Evolutionary conservation across 2,113 vertebrate species (phyloP), one percentile per base, ranked within the genome.

Genomic region (Mus pahari): DNA sequence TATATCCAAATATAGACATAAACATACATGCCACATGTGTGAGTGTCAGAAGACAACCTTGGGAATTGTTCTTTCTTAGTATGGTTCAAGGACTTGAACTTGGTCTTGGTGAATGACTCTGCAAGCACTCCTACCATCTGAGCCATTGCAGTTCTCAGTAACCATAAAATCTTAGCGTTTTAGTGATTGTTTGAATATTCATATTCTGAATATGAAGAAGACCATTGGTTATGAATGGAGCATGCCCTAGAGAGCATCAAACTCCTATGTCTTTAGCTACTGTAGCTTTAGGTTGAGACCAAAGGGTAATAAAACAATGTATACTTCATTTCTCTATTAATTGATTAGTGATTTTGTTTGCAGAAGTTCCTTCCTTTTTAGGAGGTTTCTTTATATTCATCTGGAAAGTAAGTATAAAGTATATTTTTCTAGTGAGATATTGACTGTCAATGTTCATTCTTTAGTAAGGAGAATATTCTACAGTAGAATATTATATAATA

Each of bases 341-440:
- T 91, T 94, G 94, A 97, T 95, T 93, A 94, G 26, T 19, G 70
- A 0, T 91, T 70, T 94, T 94, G 92, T 22, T 58, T 48, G 16
- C 66, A 31, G 70, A 93, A 90, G 2, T 73, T 90, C 8, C 87
- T 96, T 96, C 12, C 79, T 58, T 48, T 96, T 68, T 64, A 10
- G 20, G 66, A 12, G 16, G 20, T 55, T 90, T 89, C 58, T 78
- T 91, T 89, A 88, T 95, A 19, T 71, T 94, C 82, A 90, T 96
- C 26, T 84, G 70, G 71, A 91, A 86, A 87, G 22, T 13, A 31
- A 26, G 24, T 11, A 91, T 42, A 88, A 42, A 77, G 73, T 93
- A 84, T 74, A 75, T 39, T 11, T 19, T 94, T 53, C 39, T 83
- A 96, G 45, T 88, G 28, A 94, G 9, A 91, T 58, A 74, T 92